phyloP scores from a whole-genome alignment of 1,140 invertebrate species.

The Ladona fulva region DNA sequence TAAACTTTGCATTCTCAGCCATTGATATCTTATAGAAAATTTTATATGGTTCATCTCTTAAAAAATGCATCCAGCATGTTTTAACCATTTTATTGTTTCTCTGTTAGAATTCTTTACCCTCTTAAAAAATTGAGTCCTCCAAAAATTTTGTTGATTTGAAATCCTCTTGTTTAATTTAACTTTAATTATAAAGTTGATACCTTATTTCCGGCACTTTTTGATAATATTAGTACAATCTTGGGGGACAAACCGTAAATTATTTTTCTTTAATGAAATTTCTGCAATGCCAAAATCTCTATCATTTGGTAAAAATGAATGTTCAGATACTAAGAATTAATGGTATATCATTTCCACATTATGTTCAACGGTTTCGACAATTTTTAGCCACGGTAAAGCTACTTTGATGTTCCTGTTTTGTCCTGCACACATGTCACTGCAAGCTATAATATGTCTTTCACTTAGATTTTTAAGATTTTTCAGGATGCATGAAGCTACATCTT shows the following conservation, averaged over 20 bases:
- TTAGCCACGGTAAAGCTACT: conserved; percentile 22
- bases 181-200: neutral
- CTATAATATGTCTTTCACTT: too few species aligned
- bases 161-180: neutral
- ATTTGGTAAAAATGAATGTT: conserved; percentile 22
- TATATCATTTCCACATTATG: conserved; percentile 25
- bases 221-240: neutral
- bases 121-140: neutral
- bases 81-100: neutral
- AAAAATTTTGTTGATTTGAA: too few species aligned
- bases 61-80: neutral
- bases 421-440: too few species aligned
- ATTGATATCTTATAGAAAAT: neutral
- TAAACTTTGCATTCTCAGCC: neutral
- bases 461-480: conserved; percentile 23
- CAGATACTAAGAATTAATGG: conserved; percentile 24
- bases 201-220: neutral
- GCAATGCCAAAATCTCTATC: conserved; percentile 20
- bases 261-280: conserved; percentile 13
- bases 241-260: neutral
- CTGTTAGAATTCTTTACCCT: neutral
- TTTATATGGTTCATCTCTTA: neutral
- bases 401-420: conserved; percentile 25
- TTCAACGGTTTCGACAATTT: conserved; percentile 20
- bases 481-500: conserved; percentile 26